A percentile compares a stretch with the other conserved stretches of the same genome.
These are phyloP conservation scores for Agrypnus murinus DNA, from an alignment of 2,888 invertebrate species.

Conservation along the genomic window DNA sequence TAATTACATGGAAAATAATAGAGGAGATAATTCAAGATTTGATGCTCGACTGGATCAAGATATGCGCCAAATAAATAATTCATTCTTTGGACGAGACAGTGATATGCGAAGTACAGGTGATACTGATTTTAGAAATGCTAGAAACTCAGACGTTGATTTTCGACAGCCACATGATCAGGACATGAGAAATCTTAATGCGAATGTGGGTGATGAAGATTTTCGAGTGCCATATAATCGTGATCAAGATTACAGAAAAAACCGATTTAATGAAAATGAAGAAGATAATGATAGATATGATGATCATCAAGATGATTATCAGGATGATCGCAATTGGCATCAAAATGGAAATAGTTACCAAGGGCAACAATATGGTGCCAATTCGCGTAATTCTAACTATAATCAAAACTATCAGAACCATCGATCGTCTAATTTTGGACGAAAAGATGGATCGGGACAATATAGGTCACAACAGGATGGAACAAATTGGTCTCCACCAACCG, in stretches of 20 bases:
- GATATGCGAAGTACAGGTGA: constrained; percentile 60
- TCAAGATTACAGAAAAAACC: constrained; percentile 54
- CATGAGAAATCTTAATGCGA: constrained; percentile 56
- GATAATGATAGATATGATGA: constrained; percentile 68
- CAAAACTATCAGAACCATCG: constrained; percentile 52
- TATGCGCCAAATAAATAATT: constrained; percentile 57
- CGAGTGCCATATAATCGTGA: constrained; percentile 55
- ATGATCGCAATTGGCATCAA: constrained; percentile 70
- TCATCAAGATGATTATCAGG: constrained; percentile 68
- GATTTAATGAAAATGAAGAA: constrained; percentile 53
- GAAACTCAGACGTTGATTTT: constrained; percentile 60
- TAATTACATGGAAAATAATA: constrained; percentile 18
- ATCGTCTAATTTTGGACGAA: constrained; percentile 37
- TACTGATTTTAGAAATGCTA: constrained; percentile 58
- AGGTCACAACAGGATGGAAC: constrained; percentile 46
- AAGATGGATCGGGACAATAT: constrained; percentile 45
- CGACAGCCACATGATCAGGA: constrained; percentile 61
- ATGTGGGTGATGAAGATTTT: constrained; percentile 62
- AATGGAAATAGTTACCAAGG: constrained; percentile 62
- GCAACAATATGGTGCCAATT: constrained; percentile 35
- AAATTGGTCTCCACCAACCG: constrained; percentile 52
- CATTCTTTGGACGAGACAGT: constrained; percentile 53
- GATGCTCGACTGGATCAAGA: constrained; percentile 63
- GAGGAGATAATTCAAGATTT: constrained; percentile 30
- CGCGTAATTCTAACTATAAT: constrained; percentile 52